Evolutionary conservation across 2,888 invertebrate genomes (phyloP).

Genomic region (Trimorus sp.): DNA sequence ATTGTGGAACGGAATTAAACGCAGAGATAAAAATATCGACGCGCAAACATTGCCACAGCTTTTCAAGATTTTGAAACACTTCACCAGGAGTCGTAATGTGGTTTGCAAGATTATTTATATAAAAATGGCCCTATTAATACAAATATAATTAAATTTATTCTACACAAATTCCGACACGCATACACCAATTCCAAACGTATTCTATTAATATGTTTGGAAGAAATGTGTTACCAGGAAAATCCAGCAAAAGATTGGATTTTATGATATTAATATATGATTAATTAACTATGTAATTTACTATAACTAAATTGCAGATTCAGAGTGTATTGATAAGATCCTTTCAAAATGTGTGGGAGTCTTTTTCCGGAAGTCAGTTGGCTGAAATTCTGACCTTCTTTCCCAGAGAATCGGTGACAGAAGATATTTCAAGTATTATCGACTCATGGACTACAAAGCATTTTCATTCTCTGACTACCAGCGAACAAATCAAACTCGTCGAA

Average conservation of each 20-base stretch:
- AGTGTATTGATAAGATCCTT: conserved; percentile 84
- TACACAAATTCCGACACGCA: too few relatives aligned
- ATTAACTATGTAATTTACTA: not conserved
- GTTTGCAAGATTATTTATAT: too few relatives aligned
- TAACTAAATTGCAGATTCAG: conserved; percentile 25
- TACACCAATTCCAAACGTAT: too few relatives aligned
- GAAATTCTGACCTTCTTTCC: conserved; percentile 82
- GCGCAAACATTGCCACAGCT: conserved; percentile 84
- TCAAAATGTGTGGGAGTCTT: conserved; percentile 83
- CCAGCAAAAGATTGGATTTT: too few relatives aligned
- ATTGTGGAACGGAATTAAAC: conserved; percentile 85
- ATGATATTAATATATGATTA: not conserved
- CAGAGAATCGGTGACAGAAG: conserved; percentile 73
- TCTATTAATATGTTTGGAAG: too few relatives aligned
- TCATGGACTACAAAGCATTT: conserved; percentile 86
- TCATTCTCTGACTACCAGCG: conserved; percentile 84
- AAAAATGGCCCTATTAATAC: too few relatives aligned
- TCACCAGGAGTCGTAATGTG: conserved; percentile 84
- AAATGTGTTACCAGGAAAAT: too few relatives aligned
- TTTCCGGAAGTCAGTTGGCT: conserved; percentile 82
- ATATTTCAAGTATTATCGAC: conserved; percentile 78
- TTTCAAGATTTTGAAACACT: conserved; percentile 83
- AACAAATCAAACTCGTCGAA: conserved; percentile 82
- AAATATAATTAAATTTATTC: too few relatives aligned
- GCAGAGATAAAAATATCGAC: conserved; percentile 83